Evolutionary conservation across 2,797 vertebrate genomes (phyloP), one percentile per base, ranked within the genome.

Genomic region (Pteronotus mesoamericanus): DNA sequence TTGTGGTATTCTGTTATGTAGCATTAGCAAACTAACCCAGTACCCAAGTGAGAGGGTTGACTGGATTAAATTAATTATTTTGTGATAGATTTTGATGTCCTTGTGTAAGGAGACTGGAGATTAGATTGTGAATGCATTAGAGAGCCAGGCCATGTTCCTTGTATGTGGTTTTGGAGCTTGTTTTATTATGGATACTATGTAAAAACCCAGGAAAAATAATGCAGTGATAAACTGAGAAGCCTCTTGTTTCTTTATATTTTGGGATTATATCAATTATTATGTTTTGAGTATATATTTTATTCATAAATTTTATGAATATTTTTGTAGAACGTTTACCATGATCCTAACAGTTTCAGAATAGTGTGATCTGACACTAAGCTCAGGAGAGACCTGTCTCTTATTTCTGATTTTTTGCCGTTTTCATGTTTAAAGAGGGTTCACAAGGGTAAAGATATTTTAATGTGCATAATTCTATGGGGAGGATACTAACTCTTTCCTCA

Each of bases 401-500:
- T 14, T 44, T 79, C 34, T 66, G 61, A 89, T 59, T 87, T 96
- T 59, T 96, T 86, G 42, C 4, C 55, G 94, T 95, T 91, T 90
- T 66, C 21, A 86, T 32, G 39, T 92, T 86, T 92, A 86, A 83
- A 82, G 32, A 86, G 34, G 2, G 15, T 92, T 94, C 61, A 74
- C 19, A 82, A 39, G 8, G 3, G 6, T 71, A 92, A 57, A 86
- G 15, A 39, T 34, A 22, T 72, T 66, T 89, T 55, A 93, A 86
- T 57, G 7, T 78, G 9, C 86, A 66, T 85, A 57, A 64, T 92
- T 82, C 57, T 92, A 10, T 42, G 18, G 8, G 44, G 32, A 74
- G 10, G 3, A 44, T 77, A 64, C 4, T 78, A 77, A 85, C 9
- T 83, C n/a, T 9, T 66, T n/a, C 10, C 18, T 55, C 24, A 51